phyloP scores from a whole-genome alignment of 2,797 vertebrate species.

The Chaenodraco wilsoni region DNA sequence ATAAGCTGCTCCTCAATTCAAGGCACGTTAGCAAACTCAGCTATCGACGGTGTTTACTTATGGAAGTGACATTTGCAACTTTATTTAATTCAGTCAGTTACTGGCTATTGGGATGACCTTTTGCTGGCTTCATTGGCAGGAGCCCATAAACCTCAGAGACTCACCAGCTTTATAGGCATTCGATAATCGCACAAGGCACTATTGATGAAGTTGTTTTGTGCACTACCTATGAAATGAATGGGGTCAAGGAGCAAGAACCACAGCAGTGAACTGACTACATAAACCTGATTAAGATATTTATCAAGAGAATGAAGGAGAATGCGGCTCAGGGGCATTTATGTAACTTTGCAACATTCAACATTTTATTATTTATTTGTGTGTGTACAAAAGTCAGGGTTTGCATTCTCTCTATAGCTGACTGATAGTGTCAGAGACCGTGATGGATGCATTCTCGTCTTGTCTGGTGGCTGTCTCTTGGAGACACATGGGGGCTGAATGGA shows the following conservation, averaged over 20 bases:
- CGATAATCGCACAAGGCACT: conserved; percentile 77
- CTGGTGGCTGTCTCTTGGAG: conserved; percentile 38
- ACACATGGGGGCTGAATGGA: conserved; percentile 37
- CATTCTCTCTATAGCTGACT: conserved; percentile 15
- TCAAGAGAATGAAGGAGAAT: conserved; percentile 63
- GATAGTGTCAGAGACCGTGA: conserved; percentile 41
- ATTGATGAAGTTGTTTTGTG: conserved; percentile 80
- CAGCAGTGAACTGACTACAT: conserved; percentile 28
- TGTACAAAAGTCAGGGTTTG: conserved; percentile 27
- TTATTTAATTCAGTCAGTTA: conserved; percentile 83
- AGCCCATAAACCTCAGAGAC: conserved; percentile 70
- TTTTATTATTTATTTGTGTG: background rate
- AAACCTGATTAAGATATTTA: conserved; percentile 58
- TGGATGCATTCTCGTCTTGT: conserved; percentile 48
- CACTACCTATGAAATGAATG: conserved; percentile 71
- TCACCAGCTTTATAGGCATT: conserved; percentile 73
- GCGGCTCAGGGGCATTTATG: conserved; percentile 18
- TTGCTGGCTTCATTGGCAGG: conserved; percentile 68
- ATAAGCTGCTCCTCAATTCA: conserved; percentile 59
- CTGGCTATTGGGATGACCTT: conserved; percentile 83
- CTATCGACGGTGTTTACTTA: conserved; percentile 78
- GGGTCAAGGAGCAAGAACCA: conserved; percentile 54
- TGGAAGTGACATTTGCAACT: conserved; percentile 85
- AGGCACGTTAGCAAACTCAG: conserved; percentile 58
- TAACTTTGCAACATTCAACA: conserved; percentile 37